A percentile compares a stretch with the other conserved stretches of the same genome.
These are phyloP conservation scores for Drosophila macrothrix DNA, from an alignment of 2,888 invertebrate genomes.

Conservation along the genomic window DNA sequence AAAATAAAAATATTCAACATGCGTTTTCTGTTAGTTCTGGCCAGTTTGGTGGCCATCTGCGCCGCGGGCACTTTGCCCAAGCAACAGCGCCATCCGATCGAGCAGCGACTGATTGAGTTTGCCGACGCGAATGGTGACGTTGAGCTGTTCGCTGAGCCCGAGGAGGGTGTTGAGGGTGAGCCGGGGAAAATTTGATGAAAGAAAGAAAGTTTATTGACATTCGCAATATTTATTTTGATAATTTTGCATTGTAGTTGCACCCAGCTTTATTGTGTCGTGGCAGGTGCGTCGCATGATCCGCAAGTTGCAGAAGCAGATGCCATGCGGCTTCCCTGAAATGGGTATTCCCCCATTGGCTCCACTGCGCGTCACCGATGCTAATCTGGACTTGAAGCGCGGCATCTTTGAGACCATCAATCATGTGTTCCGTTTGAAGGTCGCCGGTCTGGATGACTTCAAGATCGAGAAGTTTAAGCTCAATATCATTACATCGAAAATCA, in stretches of 20 bases:
- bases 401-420: conserved; percentile 74
- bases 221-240: neutral
- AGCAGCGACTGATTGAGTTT: conserved; percentile 56
- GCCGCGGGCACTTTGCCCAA: conserved; percentile 66
- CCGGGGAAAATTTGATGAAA: neutral
- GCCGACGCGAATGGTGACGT: conserved; percentile 71
- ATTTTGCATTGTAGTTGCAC: conserved; percentile 58
- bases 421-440: conserved; percentile 72
- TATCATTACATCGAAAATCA: conserved; percentile 68
- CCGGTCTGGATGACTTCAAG: conserved; percentile 79
- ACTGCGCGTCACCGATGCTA: conserved; percentile 57
- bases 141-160: conserved; percentile 55
- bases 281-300: conserved; percentile 75
- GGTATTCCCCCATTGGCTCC: conserved; percentile 82
- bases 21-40: conserved; percentile 78
- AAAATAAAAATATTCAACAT: conserved; percentile 54
- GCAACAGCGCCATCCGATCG: conserved; percentile 23
- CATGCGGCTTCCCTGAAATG: conserved; percentile 75
- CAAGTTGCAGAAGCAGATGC: conserved; percentile 78
- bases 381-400: conserved; percentile 63
- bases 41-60: conserved; percentile 69
- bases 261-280: conserved; percentile 78
- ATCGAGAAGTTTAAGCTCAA: conserved; percentile 79
- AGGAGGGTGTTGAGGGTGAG: conserved; percentile 72
- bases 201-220: neutral